These are phyloP conservation scores for Herpailurus yagouaroundi DNA, from an alignment of 2,113 vertebrate genomes.

Conservation along the genomic window DNA sequence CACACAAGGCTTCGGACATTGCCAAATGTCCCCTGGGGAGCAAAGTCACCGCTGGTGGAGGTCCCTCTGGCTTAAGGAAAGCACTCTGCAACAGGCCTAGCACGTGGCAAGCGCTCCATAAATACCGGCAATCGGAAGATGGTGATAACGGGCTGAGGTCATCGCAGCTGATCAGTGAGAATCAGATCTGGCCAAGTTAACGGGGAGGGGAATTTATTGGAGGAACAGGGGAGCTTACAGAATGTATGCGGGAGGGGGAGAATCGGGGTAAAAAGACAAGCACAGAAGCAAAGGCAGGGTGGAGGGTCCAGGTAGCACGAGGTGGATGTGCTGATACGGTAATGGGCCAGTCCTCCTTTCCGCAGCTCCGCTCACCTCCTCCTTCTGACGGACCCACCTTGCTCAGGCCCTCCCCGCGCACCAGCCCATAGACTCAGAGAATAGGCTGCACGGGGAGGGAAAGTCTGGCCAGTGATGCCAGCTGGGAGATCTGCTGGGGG, in stretches of 20 bases:
- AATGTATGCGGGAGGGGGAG: background rate
- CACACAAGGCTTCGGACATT: background rate
- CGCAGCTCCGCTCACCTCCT: background rate
- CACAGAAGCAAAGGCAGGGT: background rate
- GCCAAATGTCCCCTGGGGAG: accelerated
- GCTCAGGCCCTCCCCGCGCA: background rate
- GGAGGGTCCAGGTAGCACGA: accelerated
- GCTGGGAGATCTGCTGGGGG: background rate
- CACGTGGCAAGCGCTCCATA: accelerated
- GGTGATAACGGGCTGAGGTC: accelerated
- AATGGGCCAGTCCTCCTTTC: background rate
- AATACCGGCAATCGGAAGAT: accelerated
- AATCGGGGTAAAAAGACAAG: background rate
- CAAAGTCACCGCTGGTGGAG: background rate
- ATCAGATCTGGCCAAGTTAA: background rate
- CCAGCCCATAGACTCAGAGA: background rate
- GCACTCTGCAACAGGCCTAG: background rate
- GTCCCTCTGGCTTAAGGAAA: accelerated
- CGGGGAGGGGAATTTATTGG: background rate
- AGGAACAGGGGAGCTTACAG: background rate
- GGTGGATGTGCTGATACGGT: background rate
- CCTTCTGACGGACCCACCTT: background rate
- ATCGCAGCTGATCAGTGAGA: background rate
- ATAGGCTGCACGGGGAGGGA: background rate
- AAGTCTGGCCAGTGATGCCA: background rate